These are phyloP conservation scores for Parnassius smintheus DNA, from an alignment of 2,888 invertebrate species.

Conservation along the genomic window DNA sequence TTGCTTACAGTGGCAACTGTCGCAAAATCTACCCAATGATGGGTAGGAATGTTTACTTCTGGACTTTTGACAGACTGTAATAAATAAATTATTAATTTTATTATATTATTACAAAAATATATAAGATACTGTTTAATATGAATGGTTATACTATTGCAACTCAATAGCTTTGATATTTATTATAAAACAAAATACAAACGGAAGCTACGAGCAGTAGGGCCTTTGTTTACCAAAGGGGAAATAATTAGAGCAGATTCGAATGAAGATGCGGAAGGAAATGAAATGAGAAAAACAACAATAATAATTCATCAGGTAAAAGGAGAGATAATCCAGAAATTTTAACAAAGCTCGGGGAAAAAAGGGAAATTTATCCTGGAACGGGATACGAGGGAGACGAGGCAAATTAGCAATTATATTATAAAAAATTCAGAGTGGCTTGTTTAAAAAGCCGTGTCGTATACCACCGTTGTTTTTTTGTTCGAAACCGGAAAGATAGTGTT, in stretches of 20 bases:
- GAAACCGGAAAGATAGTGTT: constrained; percentile 36
- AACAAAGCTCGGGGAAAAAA: constrained; percentile 52
- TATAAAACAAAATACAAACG: constrained; percentile 16
- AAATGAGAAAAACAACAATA: constrained; percentile 57
- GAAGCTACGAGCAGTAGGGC: constrained; percentile 34
- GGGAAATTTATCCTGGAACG: constrained; percentile 44
- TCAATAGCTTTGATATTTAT: constrained; percentile 13
- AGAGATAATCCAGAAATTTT: constrained; percentile 65
- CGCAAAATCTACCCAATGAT: too few species aligned
- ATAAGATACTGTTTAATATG: too few species aligned
- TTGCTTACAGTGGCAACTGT: too few species aligned
- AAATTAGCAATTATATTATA: constrained; percentile 76
- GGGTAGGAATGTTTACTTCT: too few species aligned
- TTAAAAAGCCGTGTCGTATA: constrained; percentile 57
- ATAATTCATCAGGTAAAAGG: constrained; percentile 68
- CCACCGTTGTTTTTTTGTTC: constrained; percentile 49
- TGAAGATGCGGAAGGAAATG: constrained; percentile 52
- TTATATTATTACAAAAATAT: too few species aligned
- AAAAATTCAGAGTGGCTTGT: constrained; percentile 62
- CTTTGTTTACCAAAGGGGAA: constrained; percentile 71
- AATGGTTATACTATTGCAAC: constrained; percentile 11
- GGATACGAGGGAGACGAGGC: constrained; percentile 51
- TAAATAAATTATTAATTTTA: too few species aligned
- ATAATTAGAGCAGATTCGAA: constrained; percentile 69
- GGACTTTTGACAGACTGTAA: too few species aligned